Conservation (phyloP, 2,113 vertebrate genomes). For the Sprattus sprattus region DNA sequence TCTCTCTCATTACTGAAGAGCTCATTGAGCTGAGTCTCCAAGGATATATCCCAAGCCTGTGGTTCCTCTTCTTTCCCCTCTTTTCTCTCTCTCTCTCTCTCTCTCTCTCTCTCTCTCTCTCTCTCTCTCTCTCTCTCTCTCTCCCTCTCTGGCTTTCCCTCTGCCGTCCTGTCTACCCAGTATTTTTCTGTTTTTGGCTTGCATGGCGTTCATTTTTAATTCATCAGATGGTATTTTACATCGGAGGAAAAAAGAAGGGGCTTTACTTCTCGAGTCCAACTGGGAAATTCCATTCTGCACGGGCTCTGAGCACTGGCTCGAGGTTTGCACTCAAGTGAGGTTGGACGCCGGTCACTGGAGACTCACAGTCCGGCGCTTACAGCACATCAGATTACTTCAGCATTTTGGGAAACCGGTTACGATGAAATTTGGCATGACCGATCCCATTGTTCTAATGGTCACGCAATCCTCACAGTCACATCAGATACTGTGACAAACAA, state of each 20-base stretch:
- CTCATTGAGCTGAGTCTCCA: slow-evolving; percentile 9
- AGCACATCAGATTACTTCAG: neutral
- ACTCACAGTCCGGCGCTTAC: neutral
- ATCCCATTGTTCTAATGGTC: neutral
- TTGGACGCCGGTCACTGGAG: neutral
- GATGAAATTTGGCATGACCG: neutral
- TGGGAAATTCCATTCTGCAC: neutral
- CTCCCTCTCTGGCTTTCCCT: neutral
- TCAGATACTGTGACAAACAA: neutral
- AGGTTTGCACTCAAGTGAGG: neutral
- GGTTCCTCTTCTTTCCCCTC: neutral
- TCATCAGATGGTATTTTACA: slow-evolving; percentile 47
- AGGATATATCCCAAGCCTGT: slow-evolving; percentile 21
- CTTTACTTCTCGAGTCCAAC: slow-evolving; percentile 36
- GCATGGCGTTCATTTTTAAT: slow-evolving; percentile 50
- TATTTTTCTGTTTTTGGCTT: slow-evolving; percentile 35
- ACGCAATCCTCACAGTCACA: neutral
- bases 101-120: neutral
- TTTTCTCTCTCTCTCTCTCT: neutral
- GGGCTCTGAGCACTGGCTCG: neutral
- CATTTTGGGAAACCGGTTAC: neutral
- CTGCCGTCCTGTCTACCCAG: slow-evolving; percentile 27
- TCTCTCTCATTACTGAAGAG: slow-evolving; percentile 28
- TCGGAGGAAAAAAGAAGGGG: neutral
- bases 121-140: neutral